A percentile compares a stretch with the other conserved stretches of the same genome.
These are phyloP conservation scores for Phrynocephalus versicolor DNA, from an alignment of 2,113 vertebrate genomes.

Conservation along the genomic window DNA sequence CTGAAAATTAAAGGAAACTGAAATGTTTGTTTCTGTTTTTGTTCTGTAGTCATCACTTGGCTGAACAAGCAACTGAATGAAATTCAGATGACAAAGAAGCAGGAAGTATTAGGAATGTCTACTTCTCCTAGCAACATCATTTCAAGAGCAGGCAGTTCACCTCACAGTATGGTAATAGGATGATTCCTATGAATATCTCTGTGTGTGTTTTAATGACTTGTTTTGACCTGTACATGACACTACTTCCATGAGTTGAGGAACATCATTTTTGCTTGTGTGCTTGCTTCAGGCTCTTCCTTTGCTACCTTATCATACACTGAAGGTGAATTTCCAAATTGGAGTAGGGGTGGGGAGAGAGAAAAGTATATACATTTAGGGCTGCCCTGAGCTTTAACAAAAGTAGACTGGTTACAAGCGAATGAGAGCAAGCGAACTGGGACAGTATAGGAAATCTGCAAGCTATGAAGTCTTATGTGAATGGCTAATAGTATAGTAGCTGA, in stretches of 20 bases:
- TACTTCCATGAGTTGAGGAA: not conserved
- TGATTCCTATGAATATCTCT: not conserved
- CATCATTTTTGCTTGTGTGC: no score
- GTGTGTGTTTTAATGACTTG: not conserved
- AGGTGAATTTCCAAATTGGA: not conserved
- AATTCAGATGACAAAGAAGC: constrained; percentile 80
- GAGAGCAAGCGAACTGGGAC: no score
- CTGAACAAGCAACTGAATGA: constrained; percentile 96
- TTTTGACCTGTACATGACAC: not conserved
- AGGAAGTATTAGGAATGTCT: constrained; percentile 65
- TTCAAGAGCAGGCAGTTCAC: constrained; percentile 68
- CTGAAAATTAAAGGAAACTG: constrained; percentile 13
- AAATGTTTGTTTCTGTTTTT: constrained; percentile 22
- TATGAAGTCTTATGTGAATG: not conserved
- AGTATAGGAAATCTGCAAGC: no score
- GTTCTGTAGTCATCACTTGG: constrained; percentile 88
- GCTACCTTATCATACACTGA: not conserved
- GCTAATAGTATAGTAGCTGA: not conserved
- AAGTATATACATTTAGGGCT: no score
- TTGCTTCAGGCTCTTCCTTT: not conserved
- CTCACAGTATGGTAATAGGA: constrained; percentile 71
- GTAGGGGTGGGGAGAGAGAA: not conserved
- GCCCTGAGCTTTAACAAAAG: no score
- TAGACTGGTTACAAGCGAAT: no score
- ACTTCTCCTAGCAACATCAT: constrained; percentile 56